phyloP scores from a whole-genome alignment of 2,888 invertebrate species.

The Apamea anceps region DNA sequence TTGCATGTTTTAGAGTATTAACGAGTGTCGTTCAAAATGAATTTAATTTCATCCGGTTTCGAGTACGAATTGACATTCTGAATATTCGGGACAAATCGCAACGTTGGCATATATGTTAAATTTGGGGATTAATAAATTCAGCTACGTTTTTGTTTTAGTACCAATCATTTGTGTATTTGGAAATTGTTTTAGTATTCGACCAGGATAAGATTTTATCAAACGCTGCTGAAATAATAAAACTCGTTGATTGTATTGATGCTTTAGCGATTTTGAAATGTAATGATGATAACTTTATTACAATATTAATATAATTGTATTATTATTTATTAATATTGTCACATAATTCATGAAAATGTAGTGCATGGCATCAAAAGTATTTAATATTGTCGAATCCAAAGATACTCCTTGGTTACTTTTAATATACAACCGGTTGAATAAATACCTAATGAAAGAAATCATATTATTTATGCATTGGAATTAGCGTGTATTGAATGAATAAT shows the following conservation, averaged over 20 bases:
- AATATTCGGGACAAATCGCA: constrained; percentile 21
- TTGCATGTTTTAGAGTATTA: constrained; percentile 58
- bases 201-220: constrained; percentile 11
- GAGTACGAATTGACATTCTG: constrained; percentile 44
- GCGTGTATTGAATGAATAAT: constrained; percentile 23
- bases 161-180: constrained; percentile 16
- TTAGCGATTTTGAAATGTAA: no score
- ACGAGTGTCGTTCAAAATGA: constrained; percentile 48
- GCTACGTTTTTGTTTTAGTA: constrained; percentile 12
- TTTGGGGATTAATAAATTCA: constrained; percentile 37
- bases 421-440: background rate
- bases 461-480: constrained; percentile 18
- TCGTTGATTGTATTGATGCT: background rate
- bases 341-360: background rate
- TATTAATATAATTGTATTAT: background rate
- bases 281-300: background rate
- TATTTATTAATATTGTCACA: background rate
- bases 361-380: background rate
- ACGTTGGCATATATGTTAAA: constrained; percentile 41
- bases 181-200: constrained; percentile 6
- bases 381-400: background rate
- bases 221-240: background rate
- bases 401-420: background rate
- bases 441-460: background rate
- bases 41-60: constrained; percentile 55